A percentile compares a stretch with the other conserved stretches of the same genome.
Conservation (phyloP, 2,888 invertebrate genomes). For the Catotricha subobsoleta region DNA sequence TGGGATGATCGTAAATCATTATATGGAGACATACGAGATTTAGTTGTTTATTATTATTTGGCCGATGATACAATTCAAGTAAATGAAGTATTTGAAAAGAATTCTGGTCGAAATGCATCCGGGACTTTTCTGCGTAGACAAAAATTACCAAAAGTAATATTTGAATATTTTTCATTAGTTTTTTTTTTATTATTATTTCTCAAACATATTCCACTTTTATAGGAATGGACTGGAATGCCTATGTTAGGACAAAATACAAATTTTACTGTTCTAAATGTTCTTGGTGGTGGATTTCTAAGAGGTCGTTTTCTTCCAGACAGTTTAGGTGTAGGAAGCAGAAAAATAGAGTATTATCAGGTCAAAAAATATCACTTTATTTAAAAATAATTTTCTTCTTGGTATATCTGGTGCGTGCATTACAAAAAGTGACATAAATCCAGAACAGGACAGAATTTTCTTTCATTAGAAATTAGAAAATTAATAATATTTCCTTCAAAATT, state of each 20-base stretch:
- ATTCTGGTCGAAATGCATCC: constrained; percentile 52
- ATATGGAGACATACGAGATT: constrained; percentile 56
- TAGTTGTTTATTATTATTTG: constrained; percentile 70
- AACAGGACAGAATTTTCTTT: no score
- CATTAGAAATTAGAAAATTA: no score
- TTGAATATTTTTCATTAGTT: neutral
- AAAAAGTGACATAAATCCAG: no score
- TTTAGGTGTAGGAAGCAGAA: constrained; percentile 33
- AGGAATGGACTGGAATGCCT: constrained; percentile 19
- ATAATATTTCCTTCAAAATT: neutral
- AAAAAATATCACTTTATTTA: neutral
- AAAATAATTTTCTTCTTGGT: neutral
- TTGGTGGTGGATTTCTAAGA: constrained; percentile 35
- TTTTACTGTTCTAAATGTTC: constrained; percentile 42
- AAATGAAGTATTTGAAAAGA: constrained; percentile 48
- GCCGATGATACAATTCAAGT: constrained; percentile 82
- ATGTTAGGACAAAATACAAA: constrained; percentile 32
- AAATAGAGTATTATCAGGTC: constrained; percentile 20
- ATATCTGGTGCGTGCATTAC: neutral
- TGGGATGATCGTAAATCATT: constrained; percentile 74
- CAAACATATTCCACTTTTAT: neutral
- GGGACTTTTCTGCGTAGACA: constrained; percentile 55
- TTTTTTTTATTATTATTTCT: neutral
- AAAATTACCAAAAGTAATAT: constrained; percentile 56
- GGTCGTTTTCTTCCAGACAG: constrained; percentile 40